Evolutionary conservation across 2,797 vertebrate species (phyloP), one percentile per base, ranked within the genome.

Genomic region (Mycteria americana): DNA sequence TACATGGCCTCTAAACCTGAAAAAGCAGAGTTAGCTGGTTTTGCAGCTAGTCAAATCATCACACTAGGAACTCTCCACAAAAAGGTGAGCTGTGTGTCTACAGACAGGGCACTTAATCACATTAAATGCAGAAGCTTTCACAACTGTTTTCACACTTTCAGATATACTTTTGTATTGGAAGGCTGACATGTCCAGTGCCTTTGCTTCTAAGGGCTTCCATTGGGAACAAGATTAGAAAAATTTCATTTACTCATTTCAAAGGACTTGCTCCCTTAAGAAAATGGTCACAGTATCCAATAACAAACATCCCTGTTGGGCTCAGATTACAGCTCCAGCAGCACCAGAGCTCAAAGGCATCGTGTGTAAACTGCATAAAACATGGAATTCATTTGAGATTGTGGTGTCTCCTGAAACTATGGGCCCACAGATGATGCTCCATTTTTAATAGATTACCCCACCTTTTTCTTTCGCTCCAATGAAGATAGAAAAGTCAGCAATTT

Each of bases 1-100:
- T 85, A 94, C 7, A 0, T 64, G 88, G 93, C 94, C 96, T 96
- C 87, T 98, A 95, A 97, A 97, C 95, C 98, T 98, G 93, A 41
- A 97, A 96, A 95, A 91, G 90, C 68, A 23, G 53, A 96, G 70
- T 76, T 46, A 88, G 63, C 86, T 64, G 93, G 28, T 62, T 88
- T 88, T 72, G 68, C 56, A 85, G 73, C 18, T 54, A 7, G 77
- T 53, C 39, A 95, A 86, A 67, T 19, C 65, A 68, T 56, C 30
- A 53, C 51, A 63, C 9, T 45, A n/a, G 46, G 64, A 93, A 87
- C 35, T 37, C 4, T 1, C 15, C 57, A 68, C 56, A 59, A 51
- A 81, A 95, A 73, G 54, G 25, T 65, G 54, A 74, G 25, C 11
- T 68, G 10, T 30, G 70, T 59, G 51, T 56, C 37, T 69, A 70